Evolutionary conservation across 2,888 invertebrate genomes (phyloP).

Genomic region (Harpalus rufipes): DNA sequence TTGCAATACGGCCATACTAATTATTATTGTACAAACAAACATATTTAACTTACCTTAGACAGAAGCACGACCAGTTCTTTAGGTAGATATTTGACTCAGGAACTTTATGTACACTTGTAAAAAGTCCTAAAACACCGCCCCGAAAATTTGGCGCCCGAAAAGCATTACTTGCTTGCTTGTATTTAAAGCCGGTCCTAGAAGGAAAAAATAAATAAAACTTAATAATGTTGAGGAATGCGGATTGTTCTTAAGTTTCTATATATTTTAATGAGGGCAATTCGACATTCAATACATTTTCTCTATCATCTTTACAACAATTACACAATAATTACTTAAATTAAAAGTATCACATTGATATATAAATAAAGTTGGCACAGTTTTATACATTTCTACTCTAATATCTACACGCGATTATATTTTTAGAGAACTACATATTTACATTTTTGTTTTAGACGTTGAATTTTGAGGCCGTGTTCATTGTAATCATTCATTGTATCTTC

Average conservation of each 20-base stretch:
- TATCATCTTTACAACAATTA: conserved; percentile 40
- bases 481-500: conserved; percentile 6
- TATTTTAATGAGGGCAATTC: conserved; percentile 28
- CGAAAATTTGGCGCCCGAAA: no score
- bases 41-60: no score
- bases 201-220: not conserved
- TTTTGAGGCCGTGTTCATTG: conserved; percentile 46
- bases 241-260: conserved; percentile 5
- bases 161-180: no score
- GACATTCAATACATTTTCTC: conserved; percentile 47
- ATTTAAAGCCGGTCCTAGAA: not conserved
- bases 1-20: no score
- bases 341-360: conserved; percentile 3
- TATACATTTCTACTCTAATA: conserved; percentile 30
- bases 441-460: not conserved
- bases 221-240: not conserved
- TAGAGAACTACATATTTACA: conserved; percentile 25
- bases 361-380: not conserved
- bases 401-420: conserved; percentile 26
- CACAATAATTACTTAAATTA: conserved; percentile 48
- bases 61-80: no score
- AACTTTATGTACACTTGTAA: no score
- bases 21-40: no score
- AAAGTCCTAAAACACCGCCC: no score
- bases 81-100: no score